A percentile compares a stretch with the other conserved stretches of the same genome.
These are phyloP conservation scores for Kuschelorhynchus macadamiae DNA, from an alignment of 2,888 invertebrate species.

Conservation along the genomic window DNA sequence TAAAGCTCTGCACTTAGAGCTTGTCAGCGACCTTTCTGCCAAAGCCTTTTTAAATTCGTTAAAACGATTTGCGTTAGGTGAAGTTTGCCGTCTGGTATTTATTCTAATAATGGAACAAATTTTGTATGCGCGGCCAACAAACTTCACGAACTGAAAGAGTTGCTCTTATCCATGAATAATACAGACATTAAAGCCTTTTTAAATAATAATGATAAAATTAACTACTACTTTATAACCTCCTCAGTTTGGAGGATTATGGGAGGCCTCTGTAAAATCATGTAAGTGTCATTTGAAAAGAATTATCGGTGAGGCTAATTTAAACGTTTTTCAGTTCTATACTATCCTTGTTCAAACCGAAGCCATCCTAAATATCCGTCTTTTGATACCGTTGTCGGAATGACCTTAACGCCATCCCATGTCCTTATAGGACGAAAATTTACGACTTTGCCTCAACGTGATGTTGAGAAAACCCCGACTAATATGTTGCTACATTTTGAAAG, in stretches of 20 bases:
- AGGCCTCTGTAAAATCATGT: not conserved
- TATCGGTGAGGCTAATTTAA: not conserved
- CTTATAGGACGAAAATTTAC: not conserved
- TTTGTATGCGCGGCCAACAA: slow-evolving; percentile 58
- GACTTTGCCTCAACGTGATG: not conserved
- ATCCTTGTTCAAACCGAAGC: slow-evolving; percentile 1
- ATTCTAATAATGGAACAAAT: slow-evolving; percentile 61
- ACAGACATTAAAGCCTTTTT: too few relatives aligned
- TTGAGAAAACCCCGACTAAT: not conserved
- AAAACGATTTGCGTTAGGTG: slow-evolving; percentile 37
- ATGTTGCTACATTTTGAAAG: not conserved
- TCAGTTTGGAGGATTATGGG: slow-evolving; percentile 10
- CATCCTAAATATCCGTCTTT: slow-evolving; percentile 1
- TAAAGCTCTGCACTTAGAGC: slow-evolving; percentile 55
- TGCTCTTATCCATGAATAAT: too few relatives aligned
- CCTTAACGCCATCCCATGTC: not conserved
- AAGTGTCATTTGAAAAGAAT: slow-evolving; percentile 1
- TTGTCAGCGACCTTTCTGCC: slow-evolving; percentile 54
- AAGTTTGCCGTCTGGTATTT: slow-evolving; percentile 55
- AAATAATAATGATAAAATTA: too few relatives aligned
- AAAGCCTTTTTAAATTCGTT: too few relatives aligned
- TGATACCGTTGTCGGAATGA: not conserved
- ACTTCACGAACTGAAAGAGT: not conserved
- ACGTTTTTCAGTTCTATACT: not conserved
- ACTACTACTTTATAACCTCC: not conserved